Conservation (phyloP, 2,113 vertebrate genomes). For the Pollachius pollachius region DNA sequence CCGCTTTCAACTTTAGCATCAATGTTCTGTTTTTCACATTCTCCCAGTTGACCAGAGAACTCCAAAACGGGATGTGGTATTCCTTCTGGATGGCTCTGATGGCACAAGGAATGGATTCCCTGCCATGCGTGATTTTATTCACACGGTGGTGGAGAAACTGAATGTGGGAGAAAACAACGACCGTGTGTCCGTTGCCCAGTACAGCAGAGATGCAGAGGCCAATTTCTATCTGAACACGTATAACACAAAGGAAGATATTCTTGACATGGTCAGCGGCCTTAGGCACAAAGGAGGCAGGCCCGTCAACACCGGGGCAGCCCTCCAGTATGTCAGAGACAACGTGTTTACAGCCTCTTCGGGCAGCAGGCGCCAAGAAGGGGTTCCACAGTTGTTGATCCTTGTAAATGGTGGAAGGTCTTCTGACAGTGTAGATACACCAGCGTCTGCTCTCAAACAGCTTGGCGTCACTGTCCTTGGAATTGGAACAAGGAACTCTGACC, state of each 20-base stretch:
- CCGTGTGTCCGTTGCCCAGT: slow-evolving; percentile 65
- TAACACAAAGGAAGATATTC: slow-evolving; percentile 49
- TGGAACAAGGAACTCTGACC: slow-evolving; percentile 76
- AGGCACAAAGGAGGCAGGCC: slow-evolving; percentile 66
- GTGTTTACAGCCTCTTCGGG: slow-evolving; percentile 82
- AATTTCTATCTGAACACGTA: slow-evolving; percentile 66
- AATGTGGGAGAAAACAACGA: slow-evolving; percentile 56
- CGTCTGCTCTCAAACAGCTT: slow-evolving; percentile 65
- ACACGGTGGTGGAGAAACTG: slow-evolving; percentile 53
- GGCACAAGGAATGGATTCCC: slow-evolving; percentile 54
- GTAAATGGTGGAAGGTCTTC: slow-evolving; percentile 79
- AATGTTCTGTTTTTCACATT: slow-evolving; percentile 4
- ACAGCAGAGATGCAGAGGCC: slow-evolving; percentile 55
- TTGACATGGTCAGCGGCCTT: slow-evolving; percentile 39
- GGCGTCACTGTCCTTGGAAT: slow-evolving; percentile 79
- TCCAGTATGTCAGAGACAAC: slow-evolving; percentile 75
- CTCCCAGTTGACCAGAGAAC: no score
- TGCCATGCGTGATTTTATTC: slow-evolving; percentile 60
- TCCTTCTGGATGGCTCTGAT: slow-evolving; percentile 74
- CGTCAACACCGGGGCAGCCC: slow-evolving; percentile 81
- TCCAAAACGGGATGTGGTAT: slow-evolving; percentile 58
- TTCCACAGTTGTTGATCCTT: slow-evolving; percentile 83
- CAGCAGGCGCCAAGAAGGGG: slow-evolving; percentile 80
- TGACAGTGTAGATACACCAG: slow-evolving; percentile 72
- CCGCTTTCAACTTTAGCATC: background rate